Percentiles rank a stretch among this genome's conserved stretches.
These are phyloP conservation scores for Tachysurus vachellii DNA, from an alignment of 2,113 vertebrate genomes.

Conservation along the genomic window DNA sequence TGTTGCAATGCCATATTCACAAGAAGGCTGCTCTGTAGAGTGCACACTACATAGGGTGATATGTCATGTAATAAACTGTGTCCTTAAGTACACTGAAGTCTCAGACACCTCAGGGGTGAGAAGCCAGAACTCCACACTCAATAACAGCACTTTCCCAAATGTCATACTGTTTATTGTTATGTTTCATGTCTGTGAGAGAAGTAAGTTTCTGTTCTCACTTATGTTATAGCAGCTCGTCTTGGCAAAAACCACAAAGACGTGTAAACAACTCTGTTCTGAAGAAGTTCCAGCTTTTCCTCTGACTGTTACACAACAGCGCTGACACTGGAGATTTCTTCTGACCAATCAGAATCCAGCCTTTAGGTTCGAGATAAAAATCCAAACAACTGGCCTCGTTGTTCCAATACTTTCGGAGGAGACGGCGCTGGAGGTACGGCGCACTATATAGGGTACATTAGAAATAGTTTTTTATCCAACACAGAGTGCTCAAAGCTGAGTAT, in stretches of 20 bases:
- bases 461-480: neutral
- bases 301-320: too few relatives aligned
- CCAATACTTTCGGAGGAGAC: neutral
- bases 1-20: neutral
- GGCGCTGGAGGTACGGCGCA: neutral
- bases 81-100: too few relatives aligned
- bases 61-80: too few relatives aligned
- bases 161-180: neutral
- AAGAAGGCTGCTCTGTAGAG: neutral
- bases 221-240: neutral
- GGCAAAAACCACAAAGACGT: neutral
- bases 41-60: too few relatives aligned
- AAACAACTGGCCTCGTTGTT: neutral
- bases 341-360: neutral
- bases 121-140: neutral
- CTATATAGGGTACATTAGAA: neutral
- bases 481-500: neutral
- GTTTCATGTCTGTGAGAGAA: neutral
- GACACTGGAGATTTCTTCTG: neutral
- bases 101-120: too few relatives aligned
- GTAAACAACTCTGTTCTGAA: too few relatives aligned
- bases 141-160: neutral
- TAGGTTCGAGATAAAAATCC: neutral
- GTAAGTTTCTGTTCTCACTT: neutral
- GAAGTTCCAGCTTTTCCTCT: neutral